A percentile compares a stretch with the other conserved stretches of the same genome.
Evolutionary conservation across 2,113 vertebrate genomes (phyloP).

Genomic region (Scatophagus argus): DNA sequence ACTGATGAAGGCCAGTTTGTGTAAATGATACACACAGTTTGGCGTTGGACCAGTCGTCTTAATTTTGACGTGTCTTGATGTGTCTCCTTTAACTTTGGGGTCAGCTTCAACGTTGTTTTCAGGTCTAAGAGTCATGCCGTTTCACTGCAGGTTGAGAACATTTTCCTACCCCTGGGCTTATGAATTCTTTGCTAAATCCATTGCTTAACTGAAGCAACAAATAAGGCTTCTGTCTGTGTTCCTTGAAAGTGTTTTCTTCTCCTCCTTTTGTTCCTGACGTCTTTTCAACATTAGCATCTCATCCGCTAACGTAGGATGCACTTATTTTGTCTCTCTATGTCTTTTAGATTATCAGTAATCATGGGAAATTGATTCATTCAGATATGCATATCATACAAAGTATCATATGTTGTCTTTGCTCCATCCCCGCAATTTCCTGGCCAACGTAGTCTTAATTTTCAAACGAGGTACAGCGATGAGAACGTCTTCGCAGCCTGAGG

Average conservation of each 20-base stretch:
- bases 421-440: slow-evolving; percentile 50
- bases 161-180: slow-evolving; percentile 15
- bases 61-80: background rate
- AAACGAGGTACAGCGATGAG: background rate
- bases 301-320: background rate
- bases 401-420: slow-evolving; percentile 19
- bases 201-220: slow-evolving; percentile 9
- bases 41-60: background rate
- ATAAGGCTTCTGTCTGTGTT: slow-evolving; percentile 1
- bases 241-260: slow-evolving; percentile 7
- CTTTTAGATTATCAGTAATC: slow-evolving; percentile 41
- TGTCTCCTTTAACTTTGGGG: background rate
- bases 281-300: background rate
- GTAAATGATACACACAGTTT: background rate
- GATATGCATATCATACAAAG: slow-evolving; percentile 10
- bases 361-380: slow-evolving; percentile 37
- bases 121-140: too few species aligned
- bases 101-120: background rate
- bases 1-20: background rate
- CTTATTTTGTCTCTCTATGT: slow-evolving; percentile 2
- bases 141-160: slow-evolving; percentile 1
- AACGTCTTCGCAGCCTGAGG: slow-evolving; percentile 23
- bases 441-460: background rate
- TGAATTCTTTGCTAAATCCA: slow-evolving; percentile 11
- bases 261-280: background rate